Base-by-base conservation (phyloP, 92 coral and sea anemone species). In the Anthopleura xanthogrammica region DNA sequence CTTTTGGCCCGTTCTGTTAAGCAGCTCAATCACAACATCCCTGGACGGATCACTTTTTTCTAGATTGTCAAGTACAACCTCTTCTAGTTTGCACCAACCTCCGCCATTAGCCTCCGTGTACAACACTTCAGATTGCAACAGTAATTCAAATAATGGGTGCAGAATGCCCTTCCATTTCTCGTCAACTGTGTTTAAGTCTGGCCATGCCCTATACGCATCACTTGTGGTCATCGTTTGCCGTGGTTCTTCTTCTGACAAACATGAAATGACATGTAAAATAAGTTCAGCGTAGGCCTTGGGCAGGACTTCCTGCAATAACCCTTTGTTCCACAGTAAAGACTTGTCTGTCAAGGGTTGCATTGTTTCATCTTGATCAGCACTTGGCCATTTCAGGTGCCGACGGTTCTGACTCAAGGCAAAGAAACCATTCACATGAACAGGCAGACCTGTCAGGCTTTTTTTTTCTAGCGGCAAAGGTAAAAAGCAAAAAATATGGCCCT, bases 331-430 rank as follows among this genome's bases (percentile, higher is more conserved):
- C 75, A 85, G 78, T 72, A 92, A 68, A 0, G 95, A 86, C 57
- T 90, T 90, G 74, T 92, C 95, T 16, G 95, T 87, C 77, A 86
- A 77, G 48, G 62, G 62, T 57, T 57, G 62, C 16, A 80, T 65
- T 17, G 39, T 22, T 77, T 64, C 71, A 64, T 64, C 71, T 64
- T 90, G 95, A 52, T 90, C 93, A 17, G 93, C 89, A 64, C 89
- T 82, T 5, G 91, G 95, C 87, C 91, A 92, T 83, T 92, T 92
- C 77, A 92, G 78, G 54, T 92, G 85, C 52, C 93, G 96, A 55
- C 96, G 92, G 83, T 92, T 92, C 72, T 90, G 96, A 77, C 96
- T 90, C 64, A 92, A 71, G 42, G 96, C 96, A 75, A 92, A 92
- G 79, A 90, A 92, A 11, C 96, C 96, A 72, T 92, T 92, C 20